These are phyloP conservation scores for Hippocampus abdominalis DNA, from an alignment of 2,113 vertebrate genomes.

Conservation along the genomic window DNA sequence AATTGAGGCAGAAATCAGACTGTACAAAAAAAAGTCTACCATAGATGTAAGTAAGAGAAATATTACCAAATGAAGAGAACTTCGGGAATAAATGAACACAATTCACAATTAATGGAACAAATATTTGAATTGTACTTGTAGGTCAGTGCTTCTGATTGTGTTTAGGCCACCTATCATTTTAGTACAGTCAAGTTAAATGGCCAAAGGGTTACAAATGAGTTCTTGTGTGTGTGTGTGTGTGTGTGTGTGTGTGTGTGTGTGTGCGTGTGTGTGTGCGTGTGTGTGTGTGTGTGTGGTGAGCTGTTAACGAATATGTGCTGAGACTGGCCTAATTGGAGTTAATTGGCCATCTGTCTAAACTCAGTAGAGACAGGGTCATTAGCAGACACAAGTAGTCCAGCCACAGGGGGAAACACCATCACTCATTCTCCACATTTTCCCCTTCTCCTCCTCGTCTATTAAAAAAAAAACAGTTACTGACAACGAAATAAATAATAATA, in stretches of 20 bases:
- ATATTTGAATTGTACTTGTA: too few relatives aligned
- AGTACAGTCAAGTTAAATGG: background rate
- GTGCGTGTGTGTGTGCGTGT: too few relatives aligned
- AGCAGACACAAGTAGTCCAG: slow-evolving; percentile 68
- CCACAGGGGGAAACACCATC: slow-evolving; percentile 64
- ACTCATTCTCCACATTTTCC: slow-evolving; percentile 38
- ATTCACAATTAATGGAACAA: too few relatives aligned
- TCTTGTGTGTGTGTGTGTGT: too few relatives aligned
- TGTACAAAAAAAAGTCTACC: too few relatives aligned
- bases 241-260: too few relatives aligned
- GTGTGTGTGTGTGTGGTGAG: slow-evolving; percentile 13
- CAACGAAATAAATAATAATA: background rate
- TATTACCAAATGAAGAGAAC: too few relatives aligned
- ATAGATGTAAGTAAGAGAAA: too few relatives aligned
- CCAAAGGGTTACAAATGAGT: background rate
- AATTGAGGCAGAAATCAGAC: too few relatives aligned
- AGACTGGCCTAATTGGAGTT: slow-evolving; percentile 71
- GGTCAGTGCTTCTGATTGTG: too few relatives aligned
- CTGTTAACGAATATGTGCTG: slow-evolving; percentile 11
- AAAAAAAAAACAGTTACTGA: background rate
- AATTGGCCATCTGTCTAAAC: slow-evolving; percentile 71
- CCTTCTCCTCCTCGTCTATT: slow-evolving; percentile 5
- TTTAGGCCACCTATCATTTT: too few relatives aligned
- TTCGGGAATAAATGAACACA: too few relatives aligned
- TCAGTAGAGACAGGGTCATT: slow-evolving; percentile 69